Evolutionary conservation across 1,140 invertebrate genomes (phyloP).

Genomic region (Papilio polytes): DNA sequence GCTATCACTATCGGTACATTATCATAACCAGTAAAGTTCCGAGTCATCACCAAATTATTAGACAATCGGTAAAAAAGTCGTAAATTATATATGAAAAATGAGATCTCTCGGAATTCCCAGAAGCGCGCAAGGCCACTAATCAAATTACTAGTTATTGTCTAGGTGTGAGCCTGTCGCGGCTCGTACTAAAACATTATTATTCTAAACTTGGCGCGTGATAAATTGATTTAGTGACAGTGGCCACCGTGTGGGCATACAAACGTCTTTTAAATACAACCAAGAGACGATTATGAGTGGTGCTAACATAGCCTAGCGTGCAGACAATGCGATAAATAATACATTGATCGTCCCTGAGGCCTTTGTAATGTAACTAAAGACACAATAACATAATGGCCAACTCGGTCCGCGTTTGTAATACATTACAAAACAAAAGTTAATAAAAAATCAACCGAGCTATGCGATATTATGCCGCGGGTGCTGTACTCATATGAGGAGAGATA

Average conservation of each 20-base stretch:
- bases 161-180: conserved; percentile 68
- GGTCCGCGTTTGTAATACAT: conserved; percentile 2
- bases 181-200: conserved; percentile 66
- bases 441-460: not conserved
- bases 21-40: conserved; percentile 31
- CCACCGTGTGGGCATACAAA: conserved; percentile 66
- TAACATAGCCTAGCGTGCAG: conserved; percentile 44
- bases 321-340: conserved; percentile 40
- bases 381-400: conserved; percentile 24
- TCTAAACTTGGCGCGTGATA: conserved; percentile 70
- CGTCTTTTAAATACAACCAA: conserved; percentile 56
- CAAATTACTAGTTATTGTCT: conserved; percentile 71
- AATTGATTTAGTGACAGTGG: conserved; percentile 75
- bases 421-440: not conserved
- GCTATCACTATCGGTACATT: not conserved
- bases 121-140: conserved; percentile 61
- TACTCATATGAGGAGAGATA: not conserved
- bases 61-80: conserved; percentile 23
- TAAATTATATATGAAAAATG: conserved; percentile 34
- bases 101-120: conserved; percentile 48
- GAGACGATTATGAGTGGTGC: conserved; percentile 61
- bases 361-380: conserved; percentile 27
- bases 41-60: conserved; percentile 22
- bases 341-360: conserved; percentile 24
- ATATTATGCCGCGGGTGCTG: not conserved